Evolutionary conservation across 2,888 invertebrate genomes (phyloP).

Genomic region (Gonocerus acuteangulatus): DNA sequence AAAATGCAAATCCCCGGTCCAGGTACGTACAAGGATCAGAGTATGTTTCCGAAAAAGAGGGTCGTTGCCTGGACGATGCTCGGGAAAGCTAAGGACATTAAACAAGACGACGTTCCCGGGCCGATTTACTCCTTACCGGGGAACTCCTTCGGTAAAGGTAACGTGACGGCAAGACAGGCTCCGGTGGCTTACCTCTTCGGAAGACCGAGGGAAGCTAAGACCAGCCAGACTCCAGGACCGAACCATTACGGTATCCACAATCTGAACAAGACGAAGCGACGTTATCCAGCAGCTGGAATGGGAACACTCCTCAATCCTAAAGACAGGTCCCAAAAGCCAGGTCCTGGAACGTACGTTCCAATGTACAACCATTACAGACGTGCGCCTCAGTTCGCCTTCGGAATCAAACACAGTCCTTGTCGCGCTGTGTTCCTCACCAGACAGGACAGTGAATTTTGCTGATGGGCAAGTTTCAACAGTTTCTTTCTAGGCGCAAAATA

Average conservation of each 20-base stretch:
- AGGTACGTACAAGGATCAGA: neutral
- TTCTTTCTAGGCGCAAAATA: too few species aligned
- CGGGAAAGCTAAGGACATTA: neutral
- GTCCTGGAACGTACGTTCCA: neutral
- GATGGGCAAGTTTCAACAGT: neutral
- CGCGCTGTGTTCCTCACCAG: neutral
- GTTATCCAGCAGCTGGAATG: neutral
- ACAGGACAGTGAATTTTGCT: neutral
- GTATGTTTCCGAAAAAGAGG: neutral
- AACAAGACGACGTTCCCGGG: neutral
- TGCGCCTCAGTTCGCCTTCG: neutral
- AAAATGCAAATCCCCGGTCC: neutral
- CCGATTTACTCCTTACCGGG: neutral
- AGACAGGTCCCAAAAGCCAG: neutral
- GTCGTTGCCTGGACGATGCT: neutral
- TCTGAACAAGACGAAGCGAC: neutral
- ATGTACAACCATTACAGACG: neutral
- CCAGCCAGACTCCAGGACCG: neutral
- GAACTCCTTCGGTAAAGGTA: neutral
- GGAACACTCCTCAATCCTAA: neutral
- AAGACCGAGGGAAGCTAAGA: neutral
- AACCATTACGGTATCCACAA: neutral
- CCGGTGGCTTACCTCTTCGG: neutral
- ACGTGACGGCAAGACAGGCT: too few species aligned
- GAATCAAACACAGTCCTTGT: neutral